Base-by-base conservation (phyloP, 2,888 invertebrate genomes). In the Crossocerus cetratus region DNA sequence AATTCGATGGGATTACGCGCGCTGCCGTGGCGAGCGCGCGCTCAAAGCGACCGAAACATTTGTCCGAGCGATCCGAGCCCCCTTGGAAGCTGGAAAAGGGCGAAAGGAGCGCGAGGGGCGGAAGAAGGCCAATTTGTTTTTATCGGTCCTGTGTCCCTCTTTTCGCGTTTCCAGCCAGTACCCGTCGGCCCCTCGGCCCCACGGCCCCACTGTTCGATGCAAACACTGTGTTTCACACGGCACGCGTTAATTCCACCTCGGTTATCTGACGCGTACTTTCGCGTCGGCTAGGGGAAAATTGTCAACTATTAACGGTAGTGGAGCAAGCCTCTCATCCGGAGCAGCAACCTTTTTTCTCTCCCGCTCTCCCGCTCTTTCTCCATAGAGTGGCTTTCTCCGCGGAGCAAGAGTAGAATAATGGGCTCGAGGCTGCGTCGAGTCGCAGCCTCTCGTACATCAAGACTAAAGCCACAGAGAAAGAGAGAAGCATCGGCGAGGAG, bases 221-320 rank as follows among this genome's bases (percentile, higher is more conserved):
- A 53, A 62, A 43, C 49, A 72, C 32, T 49, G 72, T 67, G 74
- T 58, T 69, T 69, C 76, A 59, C 74, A 74, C 67, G 72, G 77
- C 80, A 76, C 76, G 77, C 72, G 80, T 81, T 83, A 85, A 85
- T 85, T 85, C 84, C 78, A 85, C 77, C 81, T 81, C 83, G 81
- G 83, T 84, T 85, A 84, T 85, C 85, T 80, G 32, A 65, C 76
- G 76, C 77, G 76, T 85, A 85, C 83, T 82, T 81, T 79, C 71
- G 71, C 72, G 70, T 42, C 43, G 32, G 62, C 79, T 65, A 44
- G 65, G 70, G 61, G 56, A 58, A 75, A 78, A 79, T 71, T 74
- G 64, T 73, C 80, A 70, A 74, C 74, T 66, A 68, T 79, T 69
- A 70, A 73, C 73, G 32, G 32, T 32, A 32, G 63, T 32, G 53